Conservation (phyloP, 2,888 invertebrate genomes). For the Formica aserva region DNA sequence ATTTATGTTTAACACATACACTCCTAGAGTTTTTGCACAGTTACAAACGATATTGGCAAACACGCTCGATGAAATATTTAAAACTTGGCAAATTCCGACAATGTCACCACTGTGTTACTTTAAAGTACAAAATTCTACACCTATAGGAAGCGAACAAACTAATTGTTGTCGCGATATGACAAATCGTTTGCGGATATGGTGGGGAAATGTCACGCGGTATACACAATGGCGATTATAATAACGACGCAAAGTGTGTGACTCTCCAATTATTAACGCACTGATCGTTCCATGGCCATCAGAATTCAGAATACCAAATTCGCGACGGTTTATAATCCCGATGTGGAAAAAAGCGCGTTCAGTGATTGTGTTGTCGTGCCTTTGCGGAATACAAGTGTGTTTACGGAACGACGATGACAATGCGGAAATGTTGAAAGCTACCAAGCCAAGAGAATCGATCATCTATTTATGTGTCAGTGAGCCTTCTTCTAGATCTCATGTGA, state of each 20-base stretch:
- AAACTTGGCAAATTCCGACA: neutral
- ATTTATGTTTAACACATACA: neutral
- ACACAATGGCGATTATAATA: slow-evolving; percentile 5
- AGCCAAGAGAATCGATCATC: neutral
- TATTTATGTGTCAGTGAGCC: neutral
- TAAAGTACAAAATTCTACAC: neutral
- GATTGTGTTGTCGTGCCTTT: neutral
- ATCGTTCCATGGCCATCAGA: neutral
- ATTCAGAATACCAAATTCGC: slow-evolving; percentile 1
- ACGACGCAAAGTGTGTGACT: neutral
- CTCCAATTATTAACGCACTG: neutral
- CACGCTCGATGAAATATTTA: neutral
- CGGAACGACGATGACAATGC: neutral
- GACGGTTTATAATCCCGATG: neutral
- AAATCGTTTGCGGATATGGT: slow-evolving; percentile 3
- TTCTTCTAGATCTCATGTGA: neutral
- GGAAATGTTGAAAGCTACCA: neutral
- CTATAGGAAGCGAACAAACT: neutral
- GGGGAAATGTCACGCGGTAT: neutral
- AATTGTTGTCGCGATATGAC: slow-evolving; percentile 10
- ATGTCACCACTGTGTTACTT: neutral
- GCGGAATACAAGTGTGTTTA: slow-evolving; percentile 1
- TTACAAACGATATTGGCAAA: neutral
- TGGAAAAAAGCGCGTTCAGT: neutral
- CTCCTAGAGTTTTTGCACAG: neutral